These are phyloP conservation scores for Thumatha senex DNA, from an alignment of 2,888 invertebrate genomes.

Conservation along the genomic window DNA sequence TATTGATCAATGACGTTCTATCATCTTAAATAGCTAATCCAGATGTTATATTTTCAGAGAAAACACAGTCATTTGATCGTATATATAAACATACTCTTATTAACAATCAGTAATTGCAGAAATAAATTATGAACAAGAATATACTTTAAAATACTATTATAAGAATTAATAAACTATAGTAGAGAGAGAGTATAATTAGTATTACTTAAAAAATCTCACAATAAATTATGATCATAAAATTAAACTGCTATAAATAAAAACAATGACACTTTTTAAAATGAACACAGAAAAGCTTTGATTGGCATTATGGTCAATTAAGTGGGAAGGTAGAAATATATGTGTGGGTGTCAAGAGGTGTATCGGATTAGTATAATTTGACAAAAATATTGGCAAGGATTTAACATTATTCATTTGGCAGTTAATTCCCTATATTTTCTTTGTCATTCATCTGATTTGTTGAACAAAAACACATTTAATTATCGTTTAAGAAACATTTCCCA, in stretches of 20 bases:
- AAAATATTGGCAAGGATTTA: slow-evolving; percentile 41
- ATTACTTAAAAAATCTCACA: too few species aligned
- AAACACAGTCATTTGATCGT: too few species aligned
- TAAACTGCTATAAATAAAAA: slow-evolving; percentile 47
- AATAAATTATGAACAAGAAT: too few species aligned
- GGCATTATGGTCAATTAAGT: slow-evolving; percentile 38
- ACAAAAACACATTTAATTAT: slow-evolving; percentile 2
- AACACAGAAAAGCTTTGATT: slow-evolving; percentile 40
- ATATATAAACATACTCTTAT: too few species aligned
- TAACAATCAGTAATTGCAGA: too few species aligned
- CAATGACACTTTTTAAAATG: slow-evolving; percentile 48
- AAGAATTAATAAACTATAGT: too few species aligned
- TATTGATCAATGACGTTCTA: slow-evolving; percentile 23
- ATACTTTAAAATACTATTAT: too few species aligned
- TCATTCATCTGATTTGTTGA: too few species aligned
- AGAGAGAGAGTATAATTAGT: too few species aligned
- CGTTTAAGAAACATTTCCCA: slow-evolving; percentile 2
- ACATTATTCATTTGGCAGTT: slow-evolving; percentile 38
- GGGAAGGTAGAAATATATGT: slow-evolving; percentile 51
- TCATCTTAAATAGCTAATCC: slow-evolving; percentile 25
- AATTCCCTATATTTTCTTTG: slow-evolving; percentile 26
- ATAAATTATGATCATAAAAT: too few species aligned
- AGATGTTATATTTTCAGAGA: slow-evolving; percentile 16
- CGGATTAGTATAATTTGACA: slow-evolving; percentile 19
- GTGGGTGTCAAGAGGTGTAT: slow-evolving; percentile 54